A percentile compares a stretch with the other conserved stretches of the same genome.
These are phyloP conservation scores for Danio aesculapii DNA, from an alignment of 2,797 vertebrate species.

Conservation along the genomic window DNA sequence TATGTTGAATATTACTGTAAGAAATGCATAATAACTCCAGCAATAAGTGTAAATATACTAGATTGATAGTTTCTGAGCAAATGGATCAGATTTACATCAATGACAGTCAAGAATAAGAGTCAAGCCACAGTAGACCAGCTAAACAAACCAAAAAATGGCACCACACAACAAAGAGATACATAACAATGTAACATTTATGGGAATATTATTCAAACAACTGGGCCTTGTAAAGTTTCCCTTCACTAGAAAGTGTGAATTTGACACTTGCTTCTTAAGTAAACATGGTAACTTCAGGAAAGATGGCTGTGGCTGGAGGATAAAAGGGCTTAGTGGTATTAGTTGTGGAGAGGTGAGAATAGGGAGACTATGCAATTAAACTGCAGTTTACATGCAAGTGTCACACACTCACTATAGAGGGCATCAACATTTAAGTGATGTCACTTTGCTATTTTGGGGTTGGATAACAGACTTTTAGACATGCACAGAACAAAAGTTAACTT, in stretches of 20 bases:
- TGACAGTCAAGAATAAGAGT: background rate
- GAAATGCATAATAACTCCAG: background rate
- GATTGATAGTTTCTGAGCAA: background rate
- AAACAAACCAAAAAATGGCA: background rate
- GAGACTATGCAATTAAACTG: slow-evolving; percentile 52
- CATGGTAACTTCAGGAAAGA: slow-evolving; percentile 34
- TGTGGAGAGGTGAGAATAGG: slow-evolving; percentile 39
- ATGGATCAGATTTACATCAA: background rate
- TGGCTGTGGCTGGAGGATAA: slow-evolving; percentile 31
- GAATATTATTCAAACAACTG: background rate
- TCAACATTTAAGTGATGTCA: slow-evolving; percentile 44
- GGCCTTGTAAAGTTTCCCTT: slow-evolving; percentile 1
- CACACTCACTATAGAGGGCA: slow-evolving; percentile 20
- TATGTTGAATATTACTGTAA: background rate
- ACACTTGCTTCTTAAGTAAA: slow-evolving; percentile 30
- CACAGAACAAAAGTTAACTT: background rate
- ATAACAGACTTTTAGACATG: background rate
- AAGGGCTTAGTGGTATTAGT: slow-evolving; percentile 38
- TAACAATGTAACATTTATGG: background rate
- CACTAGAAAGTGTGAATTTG: slow-evolving; percentile 9
- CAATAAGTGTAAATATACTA: background rate
- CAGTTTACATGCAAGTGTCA: slow-evolving; percentile 46
- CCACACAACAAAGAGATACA: background rate
- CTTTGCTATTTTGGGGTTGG: background rate
- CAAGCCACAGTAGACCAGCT: background rate